Evolutionary conservation across 1,140 invertebrate species (phyloP), one percentile per base, ranked within the genome.

Genomic region (Neuroterus valhalla): DNA sequence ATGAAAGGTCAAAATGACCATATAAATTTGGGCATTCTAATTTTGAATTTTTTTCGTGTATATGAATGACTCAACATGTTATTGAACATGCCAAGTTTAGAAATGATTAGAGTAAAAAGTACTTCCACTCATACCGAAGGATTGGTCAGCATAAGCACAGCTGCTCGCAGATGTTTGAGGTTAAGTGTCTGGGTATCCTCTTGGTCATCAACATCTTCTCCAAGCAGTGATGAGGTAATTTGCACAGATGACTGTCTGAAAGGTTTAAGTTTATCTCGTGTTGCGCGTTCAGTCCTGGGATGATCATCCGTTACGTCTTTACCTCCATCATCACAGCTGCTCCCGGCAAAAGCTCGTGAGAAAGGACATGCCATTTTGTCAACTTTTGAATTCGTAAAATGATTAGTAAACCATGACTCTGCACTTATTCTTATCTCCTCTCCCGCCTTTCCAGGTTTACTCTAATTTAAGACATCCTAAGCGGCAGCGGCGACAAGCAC

Each of bases 141-240:
- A 78, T 91, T 90, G 11, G 91, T 93, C 67, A 93, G 84, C 69
- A 91, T 86, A 15, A 90, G 85, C n/a, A 93, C 91, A 2, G 92
- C 92, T 12, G 91, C 89, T 70, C 89, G 91, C 19, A 93, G 81
- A 70, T 92, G 91, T 79, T 92, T 92, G 52, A 92, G 86, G 78
- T 92, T 93, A 31, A 93, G 85, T 10, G 92, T 92, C 75, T 91
- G 90, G 15, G 86, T 90, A 72, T 91, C 90, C 50, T 92, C 91
- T 44, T 85, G 84, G 19, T 92, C 91, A 10, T 90, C 89, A 55
- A 87, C 83, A 15, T 91, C 90, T 44, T 89, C 87, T n/a, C 85
- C 83, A 15, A 87, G 74, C 15, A 88, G 71, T 8, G 88, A 86
- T 2, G 88, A 86, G n/a, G 86, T 80, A 38, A 92, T 89, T 70